Evolutionary conservation across 2,888 invertebrate species (phyloP).

Genomic region (Cryptocephalus primarius): DNA sequence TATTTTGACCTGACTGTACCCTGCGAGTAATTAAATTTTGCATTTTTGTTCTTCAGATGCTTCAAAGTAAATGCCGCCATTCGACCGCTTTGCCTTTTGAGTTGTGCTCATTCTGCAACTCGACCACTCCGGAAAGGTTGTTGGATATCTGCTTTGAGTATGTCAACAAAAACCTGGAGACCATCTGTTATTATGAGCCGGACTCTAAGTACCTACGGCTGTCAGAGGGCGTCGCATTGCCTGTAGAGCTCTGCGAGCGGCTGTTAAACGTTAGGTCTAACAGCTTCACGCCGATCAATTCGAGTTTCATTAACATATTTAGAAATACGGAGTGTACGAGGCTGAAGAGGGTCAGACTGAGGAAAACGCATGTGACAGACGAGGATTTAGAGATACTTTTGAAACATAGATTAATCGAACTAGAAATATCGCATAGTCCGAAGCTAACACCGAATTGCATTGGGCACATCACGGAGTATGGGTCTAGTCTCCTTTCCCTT

Average conservation of each 20-base stretch:
- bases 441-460: slow-evolving; percentile 53
- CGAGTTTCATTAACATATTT: slow-evolving; percentile 61
- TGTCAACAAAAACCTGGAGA: slow-evolving; percentile 51
- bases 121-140: slow-evolving; percentile 46
- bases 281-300: slow-evolving; percentile 40
- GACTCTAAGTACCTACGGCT: slow-evolving; percentile 38
- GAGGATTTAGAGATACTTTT: slow-evolving; percentile 58
- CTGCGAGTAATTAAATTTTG: slow-evolving; percentile 1
- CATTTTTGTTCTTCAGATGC: slow-evolving; percentile 12
- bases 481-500: slow-evolving; percentile 57
- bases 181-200: slow-evolving; percentile 43
- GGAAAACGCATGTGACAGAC: slow-evolving; percentile 62
- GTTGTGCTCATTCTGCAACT: slow-evolving; percentile 34
- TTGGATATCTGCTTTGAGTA: slow-evolving; percentile 52
- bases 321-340: slow-evolving; percentile 55
- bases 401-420: slow-evolving; percentile 59
- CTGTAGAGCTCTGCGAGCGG: slow-evolving; percentile 62
- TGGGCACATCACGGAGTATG: slow-evolving; percentile 55
- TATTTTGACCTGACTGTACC: no score
- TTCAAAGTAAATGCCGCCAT: slow-evolving; percentile 29
- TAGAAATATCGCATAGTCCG: slow-evolving; percentile 67
- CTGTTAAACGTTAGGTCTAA: slow-evolving; percentile 49
- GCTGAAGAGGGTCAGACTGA: slow-evolving; percentile 56
- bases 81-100: slow-evolving; percentile 31
- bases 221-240: slow-evolving; percentile 51